Base-by-base conservation (phyloP, 2,797 vertebrate species). In the Columba guinea region DNA sequence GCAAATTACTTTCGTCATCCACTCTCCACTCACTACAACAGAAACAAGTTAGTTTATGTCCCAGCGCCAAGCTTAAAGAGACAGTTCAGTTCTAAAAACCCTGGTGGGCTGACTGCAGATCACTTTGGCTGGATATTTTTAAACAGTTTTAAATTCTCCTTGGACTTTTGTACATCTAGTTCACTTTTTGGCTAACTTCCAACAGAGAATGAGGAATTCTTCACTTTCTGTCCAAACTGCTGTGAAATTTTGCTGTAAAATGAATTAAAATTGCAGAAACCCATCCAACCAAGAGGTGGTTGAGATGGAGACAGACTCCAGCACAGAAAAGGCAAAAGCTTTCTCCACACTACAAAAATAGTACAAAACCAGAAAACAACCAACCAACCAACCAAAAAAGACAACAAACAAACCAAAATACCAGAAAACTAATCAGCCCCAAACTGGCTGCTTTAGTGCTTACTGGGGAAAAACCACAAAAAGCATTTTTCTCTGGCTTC, bases 201-300 rank as follows among this genome's bases (percentile, higher is more conserved):
- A 87, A 7, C 3, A 53, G 32, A 48, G 51, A 79, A 92, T 76
- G 37, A 82, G 17, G 59, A 84, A 63, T 87, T 91, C 55, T 84
- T 79, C 44, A 24, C 73, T 95, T 88, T 83, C 67, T 51, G 58
- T 55, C 88, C 69, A 79, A 86, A 51, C 20, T 80, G 70, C 77
- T 84, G 39, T 82, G 85, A 93, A 94, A 84, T 86, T 64, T 71
- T 95, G 55, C 80, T 59, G 77, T 53, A 75, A 91, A 94, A 68
- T 46, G 13, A 91, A 88, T 55, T 78, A 75, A 75, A 94, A 84
- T 69, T 65, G 22, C 79, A 88, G 77, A 93, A 93, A 55, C 35
- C 11, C 10, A 58, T 65, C 53, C 82, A 75, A 77, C 49, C 82
- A 75, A 77, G 64, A 68, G 30, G 19, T 58, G n/a, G 22, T n/a